Base-by-base conservation (phyloP, 2,113 vertebrate species). In the Syngnathus typhle region DNA sequence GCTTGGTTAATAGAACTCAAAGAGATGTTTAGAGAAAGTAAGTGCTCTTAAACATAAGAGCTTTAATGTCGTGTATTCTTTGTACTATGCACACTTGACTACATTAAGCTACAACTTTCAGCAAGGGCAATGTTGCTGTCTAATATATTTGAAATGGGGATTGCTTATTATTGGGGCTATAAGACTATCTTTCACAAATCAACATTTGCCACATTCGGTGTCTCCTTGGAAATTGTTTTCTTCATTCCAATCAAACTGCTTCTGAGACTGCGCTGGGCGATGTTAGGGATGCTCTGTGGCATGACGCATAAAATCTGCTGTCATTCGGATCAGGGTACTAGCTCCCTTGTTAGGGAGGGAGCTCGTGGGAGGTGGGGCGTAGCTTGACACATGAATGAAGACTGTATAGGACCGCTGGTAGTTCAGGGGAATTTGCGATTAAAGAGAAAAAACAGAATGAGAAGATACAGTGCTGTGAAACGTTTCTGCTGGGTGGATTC, bases 271-370 rank as follows among this genome's bases (percentile, higher is more conserved):
- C 46, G 60, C 32, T 62, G 67, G 76, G 55, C 81, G 60, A 74
- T 82, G 75, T 80, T 85, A 77, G 69, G 79, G 52, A 65, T 82
- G 65, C 72, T 75, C 69, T 69, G 67, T 70, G 80, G 81, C 73
- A 78, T 73, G 72, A 74, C 75, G 63, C 41, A 44, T 70, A 78
- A 75, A 80, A 81, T 72, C 49, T 4, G 13, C 58, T 73, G 70
- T 82, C 70, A 76, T 71, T 67, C 72, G 55, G 72, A 81, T 77
- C 74, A 81, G 52, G 73, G 56, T 66, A 77, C 72, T 65, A 78
- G 77, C 75, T 83, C 60, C 27, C 67, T 64, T 67, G 69, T 63
- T 41, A 44, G 55, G 55, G 49, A 43, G 61, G 13, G 18, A 36
- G 27, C 55, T 36, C 27, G 15, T 58, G 27, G 74, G 13, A 70